Percentiles rank a stretch among this genome's conserved stretches.
phyloP scores from a whole-genome alignment of 2,113 vertebrate species.

The Pleuronectes platessa region DNA sequence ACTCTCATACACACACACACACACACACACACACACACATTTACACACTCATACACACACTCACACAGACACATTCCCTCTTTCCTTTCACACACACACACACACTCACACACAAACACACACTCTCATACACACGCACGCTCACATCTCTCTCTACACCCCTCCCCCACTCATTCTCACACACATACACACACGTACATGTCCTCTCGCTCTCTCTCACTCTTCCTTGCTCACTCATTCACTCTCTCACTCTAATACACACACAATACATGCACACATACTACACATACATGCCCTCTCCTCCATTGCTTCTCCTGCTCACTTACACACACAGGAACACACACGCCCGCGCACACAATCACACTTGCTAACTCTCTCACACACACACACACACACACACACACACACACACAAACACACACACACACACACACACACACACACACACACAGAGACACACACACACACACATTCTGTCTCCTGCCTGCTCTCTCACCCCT shows the following conservation, averaged over 20 bases:
- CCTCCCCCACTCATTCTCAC: conserved; percentile 1
- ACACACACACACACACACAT: conserved; percentile 24
- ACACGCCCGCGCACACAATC: neutral
- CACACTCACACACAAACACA: conserved; percentile 7
- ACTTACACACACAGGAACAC: conserved; percentile 21
- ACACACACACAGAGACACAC: conserved; percentile 11
- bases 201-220: conserved; percentile 44
- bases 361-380: conserved; percentile 26
- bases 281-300: conserved; percentile 43
- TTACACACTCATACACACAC: neutral
- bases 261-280: conserved; percentile 13
- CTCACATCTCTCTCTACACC: neutral
- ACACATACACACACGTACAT: conserved; percentile 22
- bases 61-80: conserved; percentile 10
- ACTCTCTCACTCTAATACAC: conserved; percentile 34
- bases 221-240: conserved; percentile 34
- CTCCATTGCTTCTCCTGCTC: conserved; percentile 55
- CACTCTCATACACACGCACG: conserved; percentile 19
- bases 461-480: conserved; percentile 50
- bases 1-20: conserved; percentile 51
- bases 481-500: conserved; percentile 56
- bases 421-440: conserved; percentile 34
- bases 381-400: conserved; percentile 28
- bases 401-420: conserved; percentile 30
- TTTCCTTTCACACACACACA: conserved; percentile 16